phyloP scores from a whole-genome alignment of 2,888 invertebrate species.

The Horisme vitalbata region DNA sequence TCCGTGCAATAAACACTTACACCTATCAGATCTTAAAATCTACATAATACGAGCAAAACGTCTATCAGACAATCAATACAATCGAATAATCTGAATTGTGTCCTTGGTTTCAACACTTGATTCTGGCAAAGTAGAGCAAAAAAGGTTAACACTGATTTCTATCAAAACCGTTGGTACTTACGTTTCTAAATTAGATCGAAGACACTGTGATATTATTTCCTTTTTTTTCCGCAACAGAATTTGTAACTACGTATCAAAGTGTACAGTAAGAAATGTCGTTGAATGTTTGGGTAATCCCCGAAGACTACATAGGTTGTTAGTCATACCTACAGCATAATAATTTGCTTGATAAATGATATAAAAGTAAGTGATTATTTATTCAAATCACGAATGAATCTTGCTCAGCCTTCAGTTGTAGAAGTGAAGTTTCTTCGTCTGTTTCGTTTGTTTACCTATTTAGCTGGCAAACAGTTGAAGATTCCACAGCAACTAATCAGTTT shows the following conservation, averaged over 20 bases:
- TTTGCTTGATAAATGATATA: too few relatives aligned
- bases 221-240: too few relatives aligned
- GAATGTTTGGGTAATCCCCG: too few relatives aligned
- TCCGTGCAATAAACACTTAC: constrained; percentile 38
- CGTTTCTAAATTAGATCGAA: constrained; percentile 30
- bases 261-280: too few relatives aligned
- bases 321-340: too few relatives aligned
- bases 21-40: constrained; percentile 46
- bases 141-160: constrained; percentile 25
- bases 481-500: background rate
- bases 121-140: constrained; percentile 31
- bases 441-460: too few relatives aligned
- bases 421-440: too few relatives aligned
- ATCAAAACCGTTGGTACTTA: constrained; percentile 20
- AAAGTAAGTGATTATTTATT: too few relatives aligned
- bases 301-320: too few relatives aligned
- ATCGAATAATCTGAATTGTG: constrained; percentile 62
- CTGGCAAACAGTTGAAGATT: background rate
- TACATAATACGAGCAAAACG: constrained; percentile 58
- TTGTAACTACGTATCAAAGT: too few relatives aligned
- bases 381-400: too few relatives aligned
- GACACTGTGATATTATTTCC: background rate
- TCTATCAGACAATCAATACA: constrained; percentile 58
- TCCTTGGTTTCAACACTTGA: constrained; percentile 60
- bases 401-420: too few relatives aligned